Evolutionary conservation across 2,797 vertebrate species (phyloP).

Genomic region (Anguilla anguilla): DNA sequence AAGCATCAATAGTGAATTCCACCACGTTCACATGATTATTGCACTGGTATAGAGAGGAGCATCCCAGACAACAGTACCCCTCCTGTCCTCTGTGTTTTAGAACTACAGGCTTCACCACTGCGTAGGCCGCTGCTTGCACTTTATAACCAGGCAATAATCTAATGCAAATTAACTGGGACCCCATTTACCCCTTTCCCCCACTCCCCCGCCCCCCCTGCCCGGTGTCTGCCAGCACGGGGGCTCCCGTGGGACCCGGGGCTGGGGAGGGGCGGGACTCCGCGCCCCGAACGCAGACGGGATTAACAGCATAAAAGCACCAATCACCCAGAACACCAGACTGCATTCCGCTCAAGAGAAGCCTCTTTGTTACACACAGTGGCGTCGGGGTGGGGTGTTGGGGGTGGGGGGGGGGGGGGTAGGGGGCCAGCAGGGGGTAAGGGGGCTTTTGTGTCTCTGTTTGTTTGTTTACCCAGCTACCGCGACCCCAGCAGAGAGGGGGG

Average conservation of each 20-base stretch:
- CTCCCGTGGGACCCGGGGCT: slow-evolving; percentile 48
- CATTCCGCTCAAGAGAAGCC: slow-evolving; percentile 44
- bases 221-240: slow-evolving; percentile 33
- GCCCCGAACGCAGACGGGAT: slow-evolving; percentile 39
- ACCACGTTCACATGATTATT: not conserved
- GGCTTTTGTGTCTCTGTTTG: slow-evolving; percentile 26
- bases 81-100: not conserved
- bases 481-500: not conserved
- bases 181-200: not conserved
- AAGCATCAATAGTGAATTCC: not conserved
- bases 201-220: slow-evolving; percentile 9
- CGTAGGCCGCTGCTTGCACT: not conserved
- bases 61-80: not conserved
- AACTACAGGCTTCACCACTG: not conserved
- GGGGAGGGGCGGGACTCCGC: slow-evolving; percentile 45
- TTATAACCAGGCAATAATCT: slow-evolving; percentile 44
- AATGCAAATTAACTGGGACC: slow-evolving; percentile 41
- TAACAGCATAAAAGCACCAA: slow-evolving; percentile 34
- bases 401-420: not conserved
- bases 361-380: slow-evolving; percentile 34
- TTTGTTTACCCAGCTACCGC: slow-evolving; percentile 23
- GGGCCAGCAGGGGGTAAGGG: not conserved
- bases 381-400: not conserved
- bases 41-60: not conserved
- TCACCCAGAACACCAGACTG: slow-evolving; percentile 32